Base-by-base conservation (phyloP, 2,797 vertebrate species). In the Sebastes wilsoni region DNA sequence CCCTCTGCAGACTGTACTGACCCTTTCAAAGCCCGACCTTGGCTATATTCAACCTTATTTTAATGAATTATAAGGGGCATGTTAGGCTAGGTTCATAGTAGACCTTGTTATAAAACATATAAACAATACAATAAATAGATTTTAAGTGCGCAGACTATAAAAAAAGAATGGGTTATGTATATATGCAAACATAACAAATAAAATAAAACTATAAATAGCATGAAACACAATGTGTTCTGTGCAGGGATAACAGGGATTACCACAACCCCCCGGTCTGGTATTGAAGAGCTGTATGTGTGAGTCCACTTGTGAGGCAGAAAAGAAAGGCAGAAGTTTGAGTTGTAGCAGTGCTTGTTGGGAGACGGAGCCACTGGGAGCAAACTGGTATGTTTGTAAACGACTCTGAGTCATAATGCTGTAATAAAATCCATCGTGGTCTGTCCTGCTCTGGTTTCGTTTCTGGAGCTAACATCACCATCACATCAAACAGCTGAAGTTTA, bases 191-290 rank as follows among this genome's bases (percentile, higher is more conserved):
- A 58, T 11, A 58, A 22, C 22, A 28, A 8, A 49, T 28, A 22
- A 34, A 62, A 36, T 30, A 22, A 38, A 30, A 66, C 13, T 11
- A 22, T n/a, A 20, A 27, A 60, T 55, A 38, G 2, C 5, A 64
- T 12, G 3, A 58, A 66, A 52, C 8, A 27, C 64, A 80, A 49
- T 49, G 36, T 38, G 77, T 56, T 70, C 36, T 75, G 75, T 56
- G 64, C 65, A 30, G 30, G 10, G 20, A 81, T 78, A 72, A 82
- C 78, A 84, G 42, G 2, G 28, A 83, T 79, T 52, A 61, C 75
- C 64, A 65, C 69, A 76, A 60, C 69, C 79, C 13, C 61, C 32
- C 23, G 6, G 38, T 8, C 42, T 52, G 66, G 58, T 80, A 25
- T 12, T 68, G 10, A 56, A 22, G 28, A 38, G 36, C 36, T 14